A percentile compares a stretch with the other conserved stretches of the same genome.
Conservation (phyloP, 2,888 invertebrate genomes). For the Diarsia dahlii region DNA sequence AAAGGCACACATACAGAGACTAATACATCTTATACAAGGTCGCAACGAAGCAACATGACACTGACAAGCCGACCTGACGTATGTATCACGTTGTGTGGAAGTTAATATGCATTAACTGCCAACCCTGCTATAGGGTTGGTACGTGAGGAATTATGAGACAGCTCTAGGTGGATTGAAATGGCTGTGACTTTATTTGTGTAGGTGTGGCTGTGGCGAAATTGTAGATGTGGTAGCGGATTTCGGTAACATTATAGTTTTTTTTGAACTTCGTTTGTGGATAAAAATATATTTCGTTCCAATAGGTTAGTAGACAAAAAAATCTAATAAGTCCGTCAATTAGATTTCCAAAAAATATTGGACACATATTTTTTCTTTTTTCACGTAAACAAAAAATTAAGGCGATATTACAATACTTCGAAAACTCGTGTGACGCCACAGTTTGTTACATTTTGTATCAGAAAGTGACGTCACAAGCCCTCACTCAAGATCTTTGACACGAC, state of each 20-base stretch:
- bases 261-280: background rate
- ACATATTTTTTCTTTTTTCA: too few relatives aligned
- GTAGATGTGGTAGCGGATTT: background rate
- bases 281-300: too few relatives aligned
- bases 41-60: conserved; percentile 57
- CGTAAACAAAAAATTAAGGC: too few relatives aligned
- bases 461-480: too few relatives aligned
- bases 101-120: conserved; percentile 66
- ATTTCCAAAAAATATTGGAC: too few relatives aligned
- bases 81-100: conserved; percentile 54
- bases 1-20: conserved; percentile 39
- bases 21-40: conserved; percentile 65
- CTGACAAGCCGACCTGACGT: conserved; percentile 61
- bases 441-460: too few relatives aligned
- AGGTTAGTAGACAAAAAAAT: too few relatives aligned
- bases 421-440: too few relatives aligned
- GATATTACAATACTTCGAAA: too few relatives aligned
- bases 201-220: background rate
- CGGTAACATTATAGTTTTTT: background rate
- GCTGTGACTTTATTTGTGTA: conserved; percentile 19
- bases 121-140: conserved; percentile 58
- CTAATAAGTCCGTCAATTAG: too few relatives aligned
- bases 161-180: conserved; percentile 3
- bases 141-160: conserved; percentile 35
- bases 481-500: too few relatives aligned